These are phyloP conservation scores for Urocolius indicus DNA, from an alignment of 2,113 vertebrate genomes.

Conservation along the genomic window DNA sequence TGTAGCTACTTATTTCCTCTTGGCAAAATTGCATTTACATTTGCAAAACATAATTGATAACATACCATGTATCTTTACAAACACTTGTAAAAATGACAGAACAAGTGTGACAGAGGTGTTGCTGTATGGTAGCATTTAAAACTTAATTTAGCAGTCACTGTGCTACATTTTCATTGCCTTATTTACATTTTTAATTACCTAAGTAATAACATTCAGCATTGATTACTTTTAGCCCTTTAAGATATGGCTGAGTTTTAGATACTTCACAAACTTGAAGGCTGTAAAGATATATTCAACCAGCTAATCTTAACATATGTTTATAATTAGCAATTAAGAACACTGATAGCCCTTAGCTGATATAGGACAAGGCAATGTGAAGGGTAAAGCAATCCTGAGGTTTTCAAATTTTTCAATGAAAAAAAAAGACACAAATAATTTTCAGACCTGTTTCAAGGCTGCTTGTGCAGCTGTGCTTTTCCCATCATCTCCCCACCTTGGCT, in stretches of 20 bases:
- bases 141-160: background rate
- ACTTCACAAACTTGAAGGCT: background rate
- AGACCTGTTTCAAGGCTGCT: fast-evolving
- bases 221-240: conserved; percentile 2
- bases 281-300: background rate
- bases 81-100: background rate
- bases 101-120: background rate
- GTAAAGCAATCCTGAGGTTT: background rate
- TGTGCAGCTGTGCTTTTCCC: background rate
- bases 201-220: background rate
- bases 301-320: background rate
- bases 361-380: background rate
- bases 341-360: fast-evolving
- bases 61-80: background rate
- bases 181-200: background rate
- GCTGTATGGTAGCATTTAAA: background rate
- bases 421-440: background rate
- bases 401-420: background rate
- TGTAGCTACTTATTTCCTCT: background rate
- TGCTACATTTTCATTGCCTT: background rate
- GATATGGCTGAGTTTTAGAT: background rate
- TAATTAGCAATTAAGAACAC: background rate
- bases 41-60: background rate
- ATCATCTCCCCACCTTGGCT: fast-evolving
- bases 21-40: background rate